Conservation (phyloP, 2,888 invertebrate species). For the Drosophila aldrichi region DNA sequence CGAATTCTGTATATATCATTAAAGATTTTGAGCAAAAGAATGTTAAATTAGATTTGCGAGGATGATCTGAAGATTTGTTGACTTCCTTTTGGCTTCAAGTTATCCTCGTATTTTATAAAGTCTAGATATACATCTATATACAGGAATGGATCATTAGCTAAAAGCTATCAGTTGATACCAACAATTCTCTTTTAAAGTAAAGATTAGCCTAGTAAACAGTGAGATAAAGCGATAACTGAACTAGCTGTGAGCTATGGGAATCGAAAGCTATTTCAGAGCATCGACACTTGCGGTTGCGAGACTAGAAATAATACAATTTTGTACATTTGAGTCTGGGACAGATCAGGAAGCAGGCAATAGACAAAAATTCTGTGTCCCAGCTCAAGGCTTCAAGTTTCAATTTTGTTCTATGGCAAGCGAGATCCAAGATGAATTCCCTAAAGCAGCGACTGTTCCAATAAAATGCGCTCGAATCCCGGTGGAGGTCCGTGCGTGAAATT, state of each 20-base stretch:
- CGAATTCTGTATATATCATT: not conserved
- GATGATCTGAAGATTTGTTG: too few relatives aligned
- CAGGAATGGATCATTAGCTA: not conserved
- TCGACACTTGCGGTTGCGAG: conserved; percentile 25
- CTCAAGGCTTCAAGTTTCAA: conserved; percentile 3
- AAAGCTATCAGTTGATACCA: not conserved
- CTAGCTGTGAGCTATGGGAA: not conserved
- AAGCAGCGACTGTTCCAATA: conserved; percentile 98
- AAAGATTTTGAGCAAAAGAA: not conserved
- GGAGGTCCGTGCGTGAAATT: conserved; percentile 94
- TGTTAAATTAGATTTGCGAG: not conserved
- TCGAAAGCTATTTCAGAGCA: conserved; percentile 15
- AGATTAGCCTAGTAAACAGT: not conserved
- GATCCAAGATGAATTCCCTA: conserved; percentile 86
- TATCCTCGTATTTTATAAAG: not conserved
- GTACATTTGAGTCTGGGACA: conserved; percentile 42
- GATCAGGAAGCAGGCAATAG: conserved; percentile 8
- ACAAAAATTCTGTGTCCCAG: not conserved
- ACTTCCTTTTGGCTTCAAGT: too few relatives aligned
- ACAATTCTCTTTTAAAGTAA: not conserved
- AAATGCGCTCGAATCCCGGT: conserved; percentile 96
- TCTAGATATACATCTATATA: not conserved
- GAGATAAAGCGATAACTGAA: not conserved
- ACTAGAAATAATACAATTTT: conserved; percentile 55
- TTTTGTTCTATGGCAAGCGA: conserved; percentile 41